Conservation (phyloP, 2,888 invertebrate genomes). For the Drosophila planitibia region DNA sequence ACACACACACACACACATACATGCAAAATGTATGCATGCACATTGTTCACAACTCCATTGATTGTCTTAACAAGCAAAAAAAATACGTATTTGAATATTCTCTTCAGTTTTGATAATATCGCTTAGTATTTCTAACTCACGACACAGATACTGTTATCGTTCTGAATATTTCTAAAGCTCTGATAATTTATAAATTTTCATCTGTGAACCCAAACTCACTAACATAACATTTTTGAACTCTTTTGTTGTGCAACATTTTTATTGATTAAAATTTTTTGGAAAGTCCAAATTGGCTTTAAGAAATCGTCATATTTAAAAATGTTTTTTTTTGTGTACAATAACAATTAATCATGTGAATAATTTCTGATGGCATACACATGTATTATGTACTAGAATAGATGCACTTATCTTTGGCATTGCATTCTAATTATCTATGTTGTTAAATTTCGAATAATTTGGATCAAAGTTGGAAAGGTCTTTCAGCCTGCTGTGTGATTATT, state of each 20-base stretch:
- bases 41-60: not conserved
- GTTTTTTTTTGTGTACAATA: not conserved
- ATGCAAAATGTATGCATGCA: not conserved
- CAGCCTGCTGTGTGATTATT: not conserved
- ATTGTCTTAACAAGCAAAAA: not conserved
- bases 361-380: not conserved
- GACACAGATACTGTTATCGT: not conserved
- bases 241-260: not conserved
- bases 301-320: not conserved
- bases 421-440: not conserved
- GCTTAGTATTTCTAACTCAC: not conserved
- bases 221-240: not conserved
- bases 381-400: not conserved
- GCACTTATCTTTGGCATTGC: not conserved
- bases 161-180: not conserved
- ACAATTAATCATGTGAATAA: not conserved
- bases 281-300: not conserved
- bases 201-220: not conserved
- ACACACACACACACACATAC: not conserved
- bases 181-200: not conserved
- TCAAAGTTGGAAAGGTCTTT: conserved; percentile 23
- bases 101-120: not conserved
- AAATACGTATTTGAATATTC: not conserved
- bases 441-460: conserved; percentile 9
- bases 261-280: not conserved